Conservation (phyloP, 2,888 invertebrate genomes). For the Dascillus cervinus region DNA sequence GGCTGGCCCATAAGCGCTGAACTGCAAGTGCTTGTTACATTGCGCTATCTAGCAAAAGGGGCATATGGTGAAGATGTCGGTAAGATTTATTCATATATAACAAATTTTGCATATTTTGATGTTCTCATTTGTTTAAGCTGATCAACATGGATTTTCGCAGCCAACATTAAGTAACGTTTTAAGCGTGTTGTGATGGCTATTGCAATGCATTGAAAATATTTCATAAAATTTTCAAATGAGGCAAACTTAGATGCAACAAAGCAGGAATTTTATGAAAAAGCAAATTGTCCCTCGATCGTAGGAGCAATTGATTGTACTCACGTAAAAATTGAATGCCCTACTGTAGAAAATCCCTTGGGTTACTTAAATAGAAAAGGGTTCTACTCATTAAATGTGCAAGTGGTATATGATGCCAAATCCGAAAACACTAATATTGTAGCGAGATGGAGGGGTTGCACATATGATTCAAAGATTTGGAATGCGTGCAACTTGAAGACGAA, state of each 20-base stretch:
- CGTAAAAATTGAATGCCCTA: conserved; percentile 2
- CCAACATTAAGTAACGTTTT: neutral
- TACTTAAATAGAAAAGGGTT: conserved; percentile 1
- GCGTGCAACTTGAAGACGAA: too few species aligned
- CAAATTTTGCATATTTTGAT: too few species aligned
- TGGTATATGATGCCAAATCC: too few species aligned
- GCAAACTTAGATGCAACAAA: neutral
- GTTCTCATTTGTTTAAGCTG: neutral
- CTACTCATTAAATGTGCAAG: conserved; percentile 1
- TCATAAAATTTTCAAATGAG: neutral
- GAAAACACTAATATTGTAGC: too few species aligned
- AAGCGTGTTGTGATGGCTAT: neutral
- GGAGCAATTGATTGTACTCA: conserved; percentile 2
- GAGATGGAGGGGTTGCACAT: too few species aligned
- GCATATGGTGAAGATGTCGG: conserved; percentile 2
- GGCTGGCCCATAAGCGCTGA: neutral
- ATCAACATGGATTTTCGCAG: neutral
- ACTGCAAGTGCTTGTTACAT: neutral
- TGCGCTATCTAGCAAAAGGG: conserved; percentile 2
- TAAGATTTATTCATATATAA: too few species aligned
- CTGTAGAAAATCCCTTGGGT: conserved; percentile 1
- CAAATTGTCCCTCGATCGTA: conserved; percentile 1
- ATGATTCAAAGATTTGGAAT: too few species aligned
- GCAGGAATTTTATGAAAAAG: neutral
- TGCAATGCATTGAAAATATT: neutral